These are phyloP conservation scores for Chalcosyrphus nemorum DNA, from an alignment of 2,888 invertebrate genomes.

Conservation along the genomic window DNA sequence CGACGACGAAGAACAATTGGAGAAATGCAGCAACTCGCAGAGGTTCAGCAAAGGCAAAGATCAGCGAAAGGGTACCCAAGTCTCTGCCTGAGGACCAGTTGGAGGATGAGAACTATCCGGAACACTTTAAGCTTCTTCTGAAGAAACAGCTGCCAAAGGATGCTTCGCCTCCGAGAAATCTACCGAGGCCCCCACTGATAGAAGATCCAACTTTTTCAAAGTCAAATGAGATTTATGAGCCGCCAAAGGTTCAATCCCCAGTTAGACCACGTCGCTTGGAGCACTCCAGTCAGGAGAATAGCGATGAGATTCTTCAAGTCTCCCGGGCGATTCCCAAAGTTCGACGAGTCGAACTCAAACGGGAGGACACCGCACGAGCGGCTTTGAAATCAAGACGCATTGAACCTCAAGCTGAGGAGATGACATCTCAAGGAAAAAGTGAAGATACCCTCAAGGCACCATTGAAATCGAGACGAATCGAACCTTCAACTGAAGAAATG, in stretches of 20 bases:
- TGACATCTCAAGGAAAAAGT: background rate
- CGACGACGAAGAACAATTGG: constrained; percentile 69
- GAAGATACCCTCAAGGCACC: constrained; percentile 22
- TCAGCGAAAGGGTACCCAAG: constrained; percentile 77
- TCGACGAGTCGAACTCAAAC: constrained; percentile 24
- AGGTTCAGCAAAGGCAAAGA: constrained; percentile 50
- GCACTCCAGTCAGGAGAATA: constrained; percentile 28
- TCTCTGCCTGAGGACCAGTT: constrained; percentile 82
- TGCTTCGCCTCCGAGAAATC: constrained; percentile 4
- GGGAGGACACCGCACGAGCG: constrained; percentile 46
- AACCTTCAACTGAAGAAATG: background rate
- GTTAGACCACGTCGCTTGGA: constrained; percentile 28
- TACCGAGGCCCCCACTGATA: constrained; percentile 12
- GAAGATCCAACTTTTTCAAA: constrained; percentile 74
- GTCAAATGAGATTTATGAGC: constrained; percentile 82
- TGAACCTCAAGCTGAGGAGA: constrained; percentile 6
- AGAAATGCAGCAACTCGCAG: constrained; percentile 57
- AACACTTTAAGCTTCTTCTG: constrained; percentile 86
- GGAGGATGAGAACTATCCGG: constrained; percentile 87
- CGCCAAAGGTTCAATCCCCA: constrained; percentile 7
- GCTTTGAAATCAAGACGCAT: constrained; percentile 38
- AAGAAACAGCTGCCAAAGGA: constrained; percentile 75
- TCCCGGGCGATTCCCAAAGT: constrained; percentile 48
- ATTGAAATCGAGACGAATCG: constrained; percentile 14
- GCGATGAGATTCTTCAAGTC: constrained; percentile 44